These are phyloP conservation scores for Plestiodon gilberti DNA, from an alignment of 2,113 vertebrate species.

Conservation along the genomic window DNA sequence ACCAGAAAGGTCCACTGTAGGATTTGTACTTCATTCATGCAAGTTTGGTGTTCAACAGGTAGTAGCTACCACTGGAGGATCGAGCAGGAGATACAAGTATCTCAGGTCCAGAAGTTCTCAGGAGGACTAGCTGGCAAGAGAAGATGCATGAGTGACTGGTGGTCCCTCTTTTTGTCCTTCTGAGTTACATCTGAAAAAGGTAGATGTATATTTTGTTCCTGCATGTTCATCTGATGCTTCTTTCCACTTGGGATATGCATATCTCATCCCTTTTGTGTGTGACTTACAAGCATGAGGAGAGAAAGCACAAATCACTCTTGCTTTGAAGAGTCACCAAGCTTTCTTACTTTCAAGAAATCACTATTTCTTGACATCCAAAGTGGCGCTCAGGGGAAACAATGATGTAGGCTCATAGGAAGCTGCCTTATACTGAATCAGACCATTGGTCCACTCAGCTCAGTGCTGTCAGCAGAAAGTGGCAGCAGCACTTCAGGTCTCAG, in stretches of 20 bases:
- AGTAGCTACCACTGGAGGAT: not conserved
- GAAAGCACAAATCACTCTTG: no score
- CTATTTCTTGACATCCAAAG: not conserved
- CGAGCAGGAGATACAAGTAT: not conserved
- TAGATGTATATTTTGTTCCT: not conserved
- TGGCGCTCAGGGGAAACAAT: not conserved
- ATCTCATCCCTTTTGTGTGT: not conserved
- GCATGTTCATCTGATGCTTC: not conserved
- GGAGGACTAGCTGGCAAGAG: not conserved
- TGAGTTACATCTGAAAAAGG: not conserved
- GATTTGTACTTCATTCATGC: not conserved
- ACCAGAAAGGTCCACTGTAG: not conserved
- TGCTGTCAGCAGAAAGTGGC: no score
- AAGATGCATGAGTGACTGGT: not conserved
- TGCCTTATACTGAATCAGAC: no score
- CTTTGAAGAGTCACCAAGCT: no score
- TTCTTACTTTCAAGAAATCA: no score
- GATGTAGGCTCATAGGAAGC: no score
- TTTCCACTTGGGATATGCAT: not conserved
- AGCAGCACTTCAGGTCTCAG: no score
- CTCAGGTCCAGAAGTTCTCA: not conserved
- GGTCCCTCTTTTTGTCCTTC: not conserved
- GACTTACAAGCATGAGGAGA: not conserved
- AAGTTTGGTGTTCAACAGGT: not conserved
- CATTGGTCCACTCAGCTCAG: no score